Conservation (phyloP, 2,888 invertebrate genomes). For the Amphipoea oculea region DNA sequence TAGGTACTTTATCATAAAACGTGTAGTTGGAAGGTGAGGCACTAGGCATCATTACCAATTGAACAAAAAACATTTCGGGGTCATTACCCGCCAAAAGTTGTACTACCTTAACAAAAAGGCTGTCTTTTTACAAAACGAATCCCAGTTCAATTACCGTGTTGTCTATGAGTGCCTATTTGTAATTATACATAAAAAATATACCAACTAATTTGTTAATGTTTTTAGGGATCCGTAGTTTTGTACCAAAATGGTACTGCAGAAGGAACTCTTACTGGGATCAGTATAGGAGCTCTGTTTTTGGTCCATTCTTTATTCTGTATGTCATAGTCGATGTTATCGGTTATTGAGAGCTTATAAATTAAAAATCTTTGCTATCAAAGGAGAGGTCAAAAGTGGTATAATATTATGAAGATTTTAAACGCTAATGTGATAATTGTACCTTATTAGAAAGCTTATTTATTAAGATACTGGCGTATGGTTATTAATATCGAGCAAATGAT, state of each 20-base stretch:
- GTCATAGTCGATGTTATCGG: not conserved
- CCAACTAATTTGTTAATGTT: not conserved
- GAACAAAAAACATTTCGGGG: slow-evolving; percentile 15
- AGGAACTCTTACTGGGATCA: not conserved
- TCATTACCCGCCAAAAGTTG: slow-evolving; percentile 13
- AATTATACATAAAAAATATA: not conserved
- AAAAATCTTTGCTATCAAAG: not conserved
- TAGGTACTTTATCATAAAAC: too few species aligned
- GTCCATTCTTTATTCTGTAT: not conserved
- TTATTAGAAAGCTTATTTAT: too few species aligned
- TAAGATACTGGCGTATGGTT: too few species aligned
- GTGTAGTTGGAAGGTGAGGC: too few species aligned
- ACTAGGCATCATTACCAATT: not conserved
- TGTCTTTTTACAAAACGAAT: slow-evolving; percentile 19
- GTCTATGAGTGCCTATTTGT: not conserved
- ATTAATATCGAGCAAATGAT: too few species aligned
- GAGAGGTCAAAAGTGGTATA: too few species aligned
- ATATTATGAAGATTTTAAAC: too few species aligned
- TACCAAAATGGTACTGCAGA: not conserved
- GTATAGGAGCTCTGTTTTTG: too few species aligned
- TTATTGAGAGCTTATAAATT: not conserved
- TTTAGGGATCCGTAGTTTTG: not conserved
- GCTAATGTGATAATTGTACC: too few species aligned
- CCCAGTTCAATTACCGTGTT: not conserved
- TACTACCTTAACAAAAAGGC: not conserved